These are phyloP conservation scores for Melanotaenia boesemani DNA, from an alignment of 2,797 vertebrate genomes.

Conservation along the genomic window DNA sequence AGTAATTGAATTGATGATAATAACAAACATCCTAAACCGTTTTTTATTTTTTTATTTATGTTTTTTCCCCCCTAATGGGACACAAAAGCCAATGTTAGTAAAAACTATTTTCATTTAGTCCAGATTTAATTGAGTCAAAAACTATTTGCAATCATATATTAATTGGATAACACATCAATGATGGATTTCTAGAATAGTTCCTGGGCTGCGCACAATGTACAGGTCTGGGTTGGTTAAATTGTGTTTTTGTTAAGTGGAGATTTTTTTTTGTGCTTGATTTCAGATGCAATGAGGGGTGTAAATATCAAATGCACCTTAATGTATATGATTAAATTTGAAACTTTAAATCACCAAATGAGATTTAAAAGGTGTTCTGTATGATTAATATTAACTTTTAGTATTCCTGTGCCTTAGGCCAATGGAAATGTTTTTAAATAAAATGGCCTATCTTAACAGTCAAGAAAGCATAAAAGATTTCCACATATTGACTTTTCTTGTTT, in stretches of 20 bases:
- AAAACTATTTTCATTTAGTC: slow-evolving; percentile 25
- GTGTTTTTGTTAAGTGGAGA: slow-evolving; percentile 58
- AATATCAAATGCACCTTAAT: slow-evolving; percentile 76
- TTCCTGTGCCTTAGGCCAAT: slow-evolving; percentile 87
- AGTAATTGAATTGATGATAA: slow-evolving; percentile 3
- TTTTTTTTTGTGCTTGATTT: slow-evolving; percentile 66
- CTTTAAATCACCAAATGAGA: slow-evolving; percentile 69
- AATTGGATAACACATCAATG: slow-evolving; percentile 29
- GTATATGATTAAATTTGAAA: slow-evolving; percentile 71
- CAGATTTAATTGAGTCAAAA: slow-evolving; percentile 37
- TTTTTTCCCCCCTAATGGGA: slow-evolving; percentile 11
- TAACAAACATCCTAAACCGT: slow-evolving; percentile 26
- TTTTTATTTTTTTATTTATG: background rate
- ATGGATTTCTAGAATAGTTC: slow-evolving; percentile 53
- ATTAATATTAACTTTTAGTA: slow-evolving; percentile 81
- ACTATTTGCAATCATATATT: slow-evolving; percentile 23
- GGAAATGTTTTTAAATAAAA: slow-evolving; percentile 85
- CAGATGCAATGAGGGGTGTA: slow-evolving; percentile 71
- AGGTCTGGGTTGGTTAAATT: slow-evolving; percentile 65
- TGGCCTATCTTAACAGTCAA: slow-evolving; percentile 82
- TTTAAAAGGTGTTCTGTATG: slow-evolving; percentile 76
- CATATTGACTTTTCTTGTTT: slow-evolving; percentile 71
- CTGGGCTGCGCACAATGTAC: slow-evolving; percentile 77
- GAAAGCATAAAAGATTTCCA: slow-evolving; percentile 77
- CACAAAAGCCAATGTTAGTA: slow-evolving; percentile 21